Evolutionary conservation across 2,113 vertebrate species (phyloP), one percentile per base, ranked within the genome.

Genomic region (Platichthys flesus): DNA sequence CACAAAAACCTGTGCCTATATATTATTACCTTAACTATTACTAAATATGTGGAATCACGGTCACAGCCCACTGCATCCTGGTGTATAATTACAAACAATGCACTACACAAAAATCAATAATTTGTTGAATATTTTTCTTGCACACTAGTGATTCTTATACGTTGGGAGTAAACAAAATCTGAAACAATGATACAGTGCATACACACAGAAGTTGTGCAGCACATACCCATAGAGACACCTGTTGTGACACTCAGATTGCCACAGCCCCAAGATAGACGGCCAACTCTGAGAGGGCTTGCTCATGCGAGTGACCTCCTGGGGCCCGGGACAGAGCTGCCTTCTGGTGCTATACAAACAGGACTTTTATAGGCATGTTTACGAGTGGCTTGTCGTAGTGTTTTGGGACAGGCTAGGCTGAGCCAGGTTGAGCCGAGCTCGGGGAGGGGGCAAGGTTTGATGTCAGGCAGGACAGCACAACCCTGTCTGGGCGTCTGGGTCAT

Each of bases 301-400:
- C 89, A 88, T 71, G 82, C 91, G 84, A 84, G 83, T 23, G 35
- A 63, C 35, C 76, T 81, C 71, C 74, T 65, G 28, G 54, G 80
- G 78, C 80, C 35, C 59, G 84, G 81, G 84, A 69, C 85, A 75
- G 85, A 81, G 85, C 78, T 18, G 45, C 67, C 75, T 83, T 86
- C 78, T 85, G 75, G 69, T 84, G 86, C 81, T 86, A 89, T 74
- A 83, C 89, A 90, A 92, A 90, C 89, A 88, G 79, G 91, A 91
- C 92, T 92, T 92, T 92, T 93, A 91, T 91, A 92, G 92, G 82
- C 85, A 93, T 93, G 90, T 92, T 92, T 91, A 93, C 78, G 66
- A 91, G 88, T 57, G 23, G 54, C 61, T 78, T n/a, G 66, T 84
- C 70, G 64, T 65, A 64, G 84, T 20, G 52, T 81, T 87, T 89